Percentiles rank a stretch among this genome's conserved stretches.
Conservation (phyloP, 2,113 vertebrate genomes). For the Mesitornis unicolor region DNA sequence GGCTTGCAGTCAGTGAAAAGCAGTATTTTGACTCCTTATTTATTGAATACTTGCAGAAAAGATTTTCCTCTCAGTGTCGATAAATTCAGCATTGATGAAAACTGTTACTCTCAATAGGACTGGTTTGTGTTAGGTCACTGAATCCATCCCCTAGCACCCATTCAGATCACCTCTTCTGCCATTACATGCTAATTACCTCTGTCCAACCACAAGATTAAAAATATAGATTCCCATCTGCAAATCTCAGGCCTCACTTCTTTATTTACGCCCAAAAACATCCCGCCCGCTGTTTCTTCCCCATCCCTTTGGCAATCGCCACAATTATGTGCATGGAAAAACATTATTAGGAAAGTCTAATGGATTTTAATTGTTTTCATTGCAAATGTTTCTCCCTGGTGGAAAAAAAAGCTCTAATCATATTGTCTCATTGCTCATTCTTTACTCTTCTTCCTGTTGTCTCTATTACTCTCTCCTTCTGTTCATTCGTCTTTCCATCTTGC, state of each 20-base stretch:
- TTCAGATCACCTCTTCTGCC: neutral
- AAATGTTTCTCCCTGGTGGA: conserved; percentile 35
- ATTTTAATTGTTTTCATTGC: conserved; percentile 46
- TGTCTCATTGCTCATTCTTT: conserved; percentile 54
- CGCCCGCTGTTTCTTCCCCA: neutral
- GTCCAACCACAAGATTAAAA: neutral
- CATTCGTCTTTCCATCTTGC: conserved; percentile 31
- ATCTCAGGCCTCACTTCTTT: neutral
- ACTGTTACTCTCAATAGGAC: neutral
- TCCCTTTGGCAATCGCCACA: neutral
- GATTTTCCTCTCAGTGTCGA: neutral
- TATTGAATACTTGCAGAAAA: neutral
- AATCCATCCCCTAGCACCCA: neutral
- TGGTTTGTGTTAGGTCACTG: neutral
- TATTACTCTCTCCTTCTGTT: conserved; percentile 59
- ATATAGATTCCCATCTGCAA: neutral
- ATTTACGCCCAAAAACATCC: neutral
- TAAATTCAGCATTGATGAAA: neutral
- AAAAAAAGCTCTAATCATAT: conserved; percentile 13
- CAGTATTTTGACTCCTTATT: neutral
- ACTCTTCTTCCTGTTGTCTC: conserved; percentile 49
- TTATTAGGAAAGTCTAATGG: conserved; percentile 26
- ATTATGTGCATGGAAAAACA: conserved; percentile 26
- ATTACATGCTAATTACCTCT: neutral
- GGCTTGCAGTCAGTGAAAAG: neutral